A percentile compares a stretch with the other conserved stretches of the same genome.
phyloP scores from a whole-genome alignment of 2,888 invertebrate species.

The Hydropsyche betteni region DNA sequence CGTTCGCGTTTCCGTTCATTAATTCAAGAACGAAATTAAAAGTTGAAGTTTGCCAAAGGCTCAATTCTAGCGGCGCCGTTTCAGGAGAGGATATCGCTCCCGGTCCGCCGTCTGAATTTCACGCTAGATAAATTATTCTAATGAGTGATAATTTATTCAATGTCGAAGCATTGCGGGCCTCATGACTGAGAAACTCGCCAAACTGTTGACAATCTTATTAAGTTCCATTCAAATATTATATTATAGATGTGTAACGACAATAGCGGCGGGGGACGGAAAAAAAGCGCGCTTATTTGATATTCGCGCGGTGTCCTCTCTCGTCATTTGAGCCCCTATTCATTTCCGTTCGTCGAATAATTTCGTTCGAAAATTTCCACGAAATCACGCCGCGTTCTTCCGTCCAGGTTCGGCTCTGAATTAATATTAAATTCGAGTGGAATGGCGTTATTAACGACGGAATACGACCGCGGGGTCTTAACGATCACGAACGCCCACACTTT shows the following conservation, averaged over 20 bases:
- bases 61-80: background rate
- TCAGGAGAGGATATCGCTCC: conserved; percentile 1
- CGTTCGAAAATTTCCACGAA: conserved; percentile 1
- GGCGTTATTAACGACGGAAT: conserved; percentile 17
- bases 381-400: conserved; percentile 23
- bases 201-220: conserved; percentile 31
- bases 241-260: conserved; percentile 15
- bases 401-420: conserved; percentile 11
- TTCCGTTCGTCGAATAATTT: conserved; percentile 1
- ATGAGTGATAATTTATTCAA: conserved; percentile 44
- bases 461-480: conserved; percentile 12
- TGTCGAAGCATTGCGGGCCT: conserved; percentile 32
- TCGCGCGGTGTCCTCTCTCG: conserved; percentile 11
- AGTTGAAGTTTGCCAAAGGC: conserved; percentile 1
- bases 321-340: conserved; percentile 20
- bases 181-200: conserved; percentile 19
- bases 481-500: background rate
- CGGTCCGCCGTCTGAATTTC: conserved; percentile 8
- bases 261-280: background rate
- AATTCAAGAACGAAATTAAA: conserved; percentile 21
- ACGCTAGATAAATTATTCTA: conserved; percentile 42
- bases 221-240: background rate
- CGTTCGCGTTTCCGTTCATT: conserved; percentile 4
- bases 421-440: conserved; percentile 25
- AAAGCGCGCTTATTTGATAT: conserved; percentile 16